Evolutionary conservation across 2,888 invertebrate species (phyloP).

Genomic region (Drosophila anomalata): DNA sequence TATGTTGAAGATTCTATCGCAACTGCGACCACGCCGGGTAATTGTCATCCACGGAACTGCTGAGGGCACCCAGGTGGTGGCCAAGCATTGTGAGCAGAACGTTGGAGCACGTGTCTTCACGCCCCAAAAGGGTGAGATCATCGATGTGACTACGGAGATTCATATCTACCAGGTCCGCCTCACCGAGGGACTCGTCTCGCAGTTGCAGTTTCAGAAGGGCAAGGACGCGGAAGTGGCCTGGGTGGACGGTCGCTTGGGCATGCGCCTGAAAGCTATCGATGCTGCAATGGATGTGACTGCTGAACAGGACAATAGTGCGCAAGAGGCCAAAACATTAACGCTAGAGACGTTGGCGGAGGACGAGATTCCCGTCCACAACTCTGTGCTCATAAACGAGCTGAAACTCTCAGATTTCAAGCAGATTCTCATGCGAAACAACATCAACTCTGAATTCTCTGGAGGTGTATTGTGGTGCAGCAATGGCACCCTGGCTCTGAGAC

Average conservation of each 20-base stretch:
- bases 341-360: conserved; percentile 87
- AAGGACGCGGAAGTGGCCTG: conserved; percentile 98
- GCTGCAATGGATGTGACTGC: conserved; percentile 58
- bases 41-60: conserved; percentile 90
- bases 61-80: conserved; percentile 89
- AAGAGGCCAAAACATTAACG: conserved; percentile 87
- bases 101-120: conserved; percentile 91
- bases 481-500: conserved; percentile 93
- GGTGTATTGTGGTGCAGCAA: conserved; percentile 98
- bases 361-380: conserved; percentile 88
- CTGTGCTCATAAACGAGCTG: conserved; percentile 96
- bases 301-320: conserved; percentile 72
- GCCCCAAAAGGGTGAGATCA: conserved; percentile 90
- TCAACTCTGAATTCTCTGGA: conserved; percentile 93
- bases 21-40: conserved; percentile 91
- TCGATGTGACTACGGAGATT: conserved; percentile 98
- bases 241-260: conserved; percentile 92
- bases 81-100: conserved; percentile 88
- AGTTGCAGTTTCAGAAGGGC: conserved; percentile 92
- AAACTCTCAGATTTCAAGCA: conserved; percentile 96
- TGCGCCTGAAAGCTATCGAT: conserved; percentile 87
- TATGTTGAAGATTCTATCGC: conserved; percentile 91
- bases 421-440: conserved; percentile 89
- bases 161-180: conserved; percentile 98
- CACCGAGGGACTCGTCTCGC: conserved; percentile 95